Base-by-base conservation (phyloP, 2,797 vertebrate species). In the Rousettus madagascariensis region DNA sequence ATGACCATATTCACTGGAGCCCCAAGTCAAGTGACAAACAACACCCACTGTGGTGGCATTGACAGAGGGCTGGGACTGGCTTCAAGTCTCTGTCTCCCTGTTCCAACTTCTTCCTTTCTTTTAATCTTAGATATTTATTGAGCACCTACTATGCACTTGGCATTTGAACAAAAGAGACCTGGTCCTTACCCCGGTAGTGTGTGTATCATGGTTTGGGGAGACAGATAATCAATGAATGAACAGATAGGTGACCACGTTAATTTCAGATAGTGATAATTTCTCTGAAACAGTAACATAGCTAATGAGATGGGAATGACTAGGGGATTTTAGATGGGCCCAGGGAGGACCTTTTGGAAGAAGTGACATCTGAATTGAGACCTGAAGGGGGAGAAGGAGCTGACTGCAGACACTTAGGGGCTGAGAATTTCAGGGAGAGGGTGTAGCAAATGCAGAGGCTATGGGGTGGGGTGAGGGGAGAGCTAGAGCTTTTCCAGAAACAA, bases 51-150 rank as follows among this genome's bases (percentile, higher is more conserved):
- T 3, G 28, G 13, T 1, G 24, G n/a, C 17, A 24, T 20, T 22
- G 8, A 11, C 33, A 87, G 57, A 59, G 26, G 74, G 28, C 2
- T n/a, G 10, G 66, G 49, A 0, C 59, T 0, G 9, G 57, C 41
- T 36, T 49, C 28, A 20, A 17, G 41, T 51, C 6, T 46, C 33
- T 85, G 2, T 20, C 33, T 61, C 28, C 3, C 19, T 38, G 49
- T 49, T 13, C 36, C 15, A 6, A 8, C 16, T 1, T 26, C 80
- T 33, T 33, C 22, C 51, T 3, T n/a, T 24, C 8, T 12, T 53
- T 86, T 77, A 63, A 36, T 77, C 75, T 84, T n/a, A 69, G 43
- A 77, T n/a, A 6, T 83, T 83, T 86, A 43, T 1, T 66, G 49
- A 66, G 53, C 30, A 72, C 26, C 41, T 80, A 11, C 26, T 61